Conservation (phyloP, 2,113 vertebrate genomes). For the Saguinus imperator region DNA sequence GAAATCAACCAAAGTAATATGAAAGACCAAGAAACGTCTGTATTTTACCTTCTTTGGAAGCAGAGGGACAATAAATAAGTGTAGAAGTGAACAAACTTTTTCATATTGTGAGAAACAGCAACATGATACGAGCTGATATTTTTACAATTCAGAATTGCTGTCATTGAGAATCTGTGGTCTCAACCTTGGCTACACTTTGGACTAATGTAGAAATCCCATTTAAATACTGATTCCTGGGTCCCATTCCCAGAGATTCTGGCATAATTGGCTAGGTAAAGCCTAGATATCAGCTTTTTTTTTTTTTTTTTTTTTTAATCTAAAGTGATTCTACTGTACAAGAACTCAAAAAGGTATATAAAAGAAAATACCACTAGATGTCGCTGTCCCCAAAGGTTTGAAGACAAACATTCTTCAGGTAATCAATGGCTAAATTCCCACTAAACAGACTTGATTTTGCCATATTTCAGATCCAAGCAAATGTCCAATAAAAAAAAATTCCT, state of each 20-base stretch:
- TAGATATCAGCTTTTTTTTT: neutral
- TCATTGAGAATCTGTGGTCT: neutral
- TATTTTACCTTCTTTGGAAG: neutral
- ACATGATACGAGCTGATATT: neutral
- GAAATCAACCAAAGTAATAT: neutral
- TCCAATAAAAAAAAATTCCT: neutral
- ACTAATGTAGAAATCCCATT: neutral
- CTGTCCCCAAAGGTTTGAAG: slow-evolving; percentile 76
- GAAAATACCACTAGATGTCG: slow-evolving; percentile 80
- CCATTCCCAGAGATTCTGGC: neutral
- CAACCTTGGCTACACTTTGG: neutral
- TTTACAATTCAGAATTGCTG: neutral
- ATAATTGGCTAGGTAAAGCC: neutral
- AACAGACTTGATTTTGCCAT: neutral
- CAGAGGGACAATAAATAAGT: neutral
- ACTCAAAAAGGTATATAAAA: neutral
- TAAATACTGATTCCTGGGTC: neutral
- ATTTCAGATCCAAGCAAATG: neutral
- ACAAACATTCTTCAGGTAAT: neutral
- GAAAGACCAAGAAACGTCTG: neutral
- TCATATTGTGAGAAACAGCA: neutral
- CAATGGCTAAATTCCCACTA: neutral
- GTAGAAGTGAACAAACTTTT: neutral
- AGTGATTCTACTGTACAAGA: neutral
- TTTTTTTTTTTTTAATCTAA: neutral